Percentiles rank a stretch among this genome's conserved stretches.
Conservation (phyloP, 1,140 invertebrate species). For the Brachionus koreanus region DNA sequence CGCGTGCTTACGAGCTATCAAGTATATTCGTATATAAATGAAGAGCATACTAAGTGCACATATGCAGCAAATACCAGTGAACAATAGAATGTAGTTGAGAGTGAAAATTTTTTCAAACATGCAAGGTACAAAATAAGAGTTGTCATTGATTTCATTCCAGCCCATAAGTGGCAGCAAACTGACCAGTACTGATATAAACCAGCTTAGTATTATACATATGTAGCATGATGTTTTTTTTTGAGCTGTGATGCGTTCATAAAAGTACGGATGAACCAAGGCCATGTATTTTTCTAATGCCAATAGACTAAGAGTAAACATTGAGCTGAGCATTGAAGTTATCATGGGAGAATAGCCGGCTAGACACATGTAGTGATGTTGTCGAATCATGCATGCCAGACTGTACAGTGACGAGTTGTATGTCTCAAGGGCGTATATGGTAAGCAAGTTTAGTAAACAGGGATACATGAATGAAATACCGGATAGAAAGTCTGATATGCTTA, state of each 20-base stretch:
- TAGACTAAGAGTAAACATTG: slow-evolving; percentile 7
- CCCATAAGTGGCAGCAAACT: slow-evolving; percentile 16
- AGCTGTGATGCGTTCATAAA: not conserved
- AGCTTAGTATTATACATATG: not conserved
- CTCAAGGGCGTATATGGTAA: slow-evolving; percentile 7
- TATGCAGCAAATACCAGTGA: not conserved
- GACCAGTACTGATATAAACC: slow-evolving; percentile 2
- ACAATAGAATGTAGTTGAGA: not conserved
- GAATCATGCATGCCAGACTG: not conserved
- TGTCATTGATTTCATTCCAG: slow-evolving; percentile 32
- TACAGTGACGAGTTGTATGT: slow-evolving; percentile 24
- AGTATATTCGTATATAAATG: slow-evolving; percentile 30
- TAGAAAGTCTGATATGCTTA: slow-evolving; percentile 31
- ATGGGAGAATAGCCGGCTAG: slow-evolving; percentile 18
- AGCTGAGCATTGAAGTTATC: slow-evolving; percentile 22
- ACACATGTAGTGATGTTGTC: slow-evolving; percentile 35
- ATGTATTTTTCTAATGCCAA: slow-evolving; percentile 38
- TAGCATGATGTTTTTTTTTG: not conserved
- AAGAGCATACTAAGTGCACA: not conserved
- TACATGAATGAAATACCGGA: slow-evolving; percentile 21
- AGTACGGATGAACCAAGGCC: slow-evolving; percentile 17
- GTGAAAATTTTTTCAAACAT: slow-evolving; percentile 35
- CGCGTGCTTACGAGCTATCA: slow-evolving; percentile 21
- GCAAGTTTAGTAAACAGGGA: slow-evolving; percentile 21
- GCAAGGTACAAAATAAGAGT: slow-evolving; percentile 20